Evolutionary conservation across 2,113 vertebrate species (phyloP).

Genomic region (Spheniscus mendiculus): DNA sequence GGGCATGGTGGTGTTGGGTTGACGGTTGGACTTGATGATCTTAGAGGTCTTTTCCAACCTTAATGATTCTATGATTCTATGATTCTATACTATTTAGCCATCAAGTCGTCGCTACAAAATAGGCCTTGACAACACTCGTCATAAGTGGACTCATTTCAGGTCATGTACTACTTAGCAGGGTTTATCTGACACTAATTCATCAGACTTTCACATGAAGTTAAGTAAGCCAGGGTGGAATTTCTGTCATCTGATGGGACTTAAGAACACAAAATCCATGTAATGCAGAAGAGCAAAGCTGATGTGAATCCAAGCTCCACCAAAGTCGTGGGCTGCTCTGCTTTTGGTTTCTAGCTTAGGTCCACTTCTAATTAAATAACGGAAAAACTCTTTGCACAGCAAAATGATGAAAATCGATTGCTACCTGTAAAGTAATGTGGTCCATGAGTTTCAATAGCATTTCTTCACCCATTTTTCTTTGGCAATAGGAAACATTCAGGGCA

Average conservation of each 20-base stretch:
- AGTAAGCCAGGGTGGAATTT: not conserved
- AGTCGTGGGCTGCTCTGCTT: not conserved
- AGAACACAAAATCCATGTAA: not conserved
- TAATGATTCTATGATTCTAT: no score
- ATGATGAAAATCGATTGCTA: not conserved
- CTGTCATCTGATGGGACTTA: not conserved
- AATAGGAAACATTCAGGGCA: not conserved
- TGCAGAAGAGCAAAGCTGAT: not conserved
- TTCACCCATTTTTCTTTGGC: not conserved
- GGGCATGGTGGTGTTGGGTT: no score
- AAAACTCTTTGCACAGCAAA: not conserved
- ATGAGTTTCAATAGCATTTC: not conserved
- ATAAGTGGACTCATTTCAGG: not conserved
- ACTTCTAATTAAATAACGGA: not conserved
- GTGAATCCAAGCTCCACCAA: not conserved
- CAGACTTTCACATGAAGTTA: constrained; percentile 3
- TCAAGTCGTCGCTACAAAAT: not conserved
- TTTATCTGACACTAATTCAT: not conserved
- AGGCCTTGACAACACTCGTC: not conserved
- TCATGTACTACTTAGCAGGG: not conserved
- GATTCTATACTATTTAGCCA: not conserved
- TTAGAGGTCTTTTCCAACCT: no score
- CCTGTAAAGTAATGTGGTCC: not conserved
- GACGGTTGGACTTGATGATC: no score
- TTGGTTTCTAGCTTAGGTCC: not conserved